Conservation (phyloP, 2,113 vertebrate genomes). For the Illadopsis cleaveri region DNA sequence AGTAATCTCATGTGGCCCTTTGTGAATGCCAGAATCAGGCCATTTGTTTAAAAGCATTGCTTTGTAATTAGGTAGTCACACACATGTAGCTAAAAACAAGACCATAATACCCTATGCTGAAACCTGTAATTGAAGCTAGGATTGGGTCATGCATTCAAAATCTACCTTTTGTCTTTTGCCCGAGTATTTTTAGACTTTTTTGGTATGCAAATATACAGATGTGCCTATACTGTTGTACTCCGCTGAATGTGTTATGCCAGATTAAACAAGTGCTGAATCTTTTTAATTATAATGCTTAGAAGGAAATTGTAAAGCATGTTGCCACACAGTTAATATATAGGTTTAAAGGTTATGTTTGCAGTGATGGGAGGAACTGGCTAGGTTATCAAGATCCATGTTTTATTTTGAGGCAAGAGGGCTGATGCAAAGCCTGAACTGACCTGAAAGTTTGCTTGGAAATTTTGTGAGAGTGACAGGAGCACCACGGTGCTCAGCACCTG, state of each 20-base stretch:
- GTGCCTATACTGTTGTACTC: constrained; percentile 40
- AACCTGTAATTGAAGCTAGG: constrained; percentile 69
- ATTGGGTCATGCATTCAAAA: constrained; percentile 53
- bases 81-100: constrained; percentile 62
- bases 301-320: constrained; percentile 18
- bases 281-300: constrained; percentile 50
- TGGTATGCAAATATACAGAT: constrained; percentile 72
- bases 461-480: neutral
- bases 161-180: constrained; percentile 63
- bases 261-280: constrained; percentile 8
- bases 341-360: neutral
- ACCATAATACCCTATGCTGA: constrained; percentile 57
- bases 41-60: constrained; percentile 53
- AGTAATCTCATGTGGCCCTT: neutral
- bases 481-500: fast-evolving
- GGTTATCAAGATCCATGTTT: neutral
- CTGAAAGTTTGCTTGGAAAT: neutral
- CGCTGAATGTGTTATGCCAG: constrained; percentile 54
- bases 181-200: constrained; percentile 68
- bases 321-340: neutral
- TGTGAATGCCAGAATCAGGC: neutral
- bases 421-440: neutral
- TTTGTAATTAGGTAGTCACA: constrained; percentile 75
- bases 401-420: neutral
- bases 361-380: neutral